Evolutionary conservation across 35 echinoderm and acorn worm genomes (phyloP), one percentile per base, ranked within the genome.

Genomic region (Stichopus chloronotus): DNA sequence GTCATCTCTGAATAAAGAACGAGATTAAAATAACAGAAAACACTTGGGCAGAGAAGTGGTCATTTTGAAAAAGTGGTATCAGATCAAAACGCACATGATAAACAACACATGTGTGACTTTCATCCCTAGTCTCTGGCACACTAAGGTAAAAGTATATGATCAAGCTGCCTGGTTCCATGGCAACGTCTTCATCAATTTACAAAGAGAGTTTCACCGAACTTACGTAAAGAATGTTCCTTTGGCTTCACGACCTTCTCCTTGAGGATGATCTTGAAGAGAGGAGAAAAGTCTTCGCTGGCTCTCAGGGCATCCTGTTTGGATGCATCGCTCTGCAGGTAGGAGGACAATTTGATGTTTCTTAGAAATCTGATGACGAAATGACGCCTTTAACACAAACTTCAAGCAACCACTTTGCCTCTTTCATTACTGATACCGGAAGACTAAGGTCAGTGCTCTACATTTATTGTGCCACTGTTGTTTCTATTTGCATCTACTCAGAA

Each of bases 181-280:
- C 8, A 87, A 43, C 55, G 60, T 43, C 43, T 9, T 43, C 30
- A 43, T 43, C 30, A 43, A 43, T 43, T 43, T 43, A 43, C 30
- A 43, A 43, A 43, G 30, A 43, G 30, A 43, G 30, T 43, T 43
- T 0, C 0, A 43, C 30, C 30, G 3, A 43, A 43, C 91, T 93
- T 53, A 95, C 94, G 86, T 11, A 95, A 83, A 25, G 91, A 90
- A 56, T 92, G 85, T 74, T 92, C 92, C 69, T 71, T 95, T 1
- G 78, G 63, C 59, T 93, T 95, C 11, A 79, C 59, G 8, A 54
- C 85, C 16, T 78, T 94, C 11, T 93, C 94, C 13, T 19, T 8
- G n/a, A 95, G 85, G 77, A 95, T 72, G 4, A 95, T 71, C 23
- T 78, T 87, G 63, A 90, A 95, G 9, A 95, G 94, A 25, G 91